These are phyloP conservation scores for Lycaena phlaeas DNA, from an alignment of 2,888 invertebrate species.

Conservation along the genomic window DNA sequence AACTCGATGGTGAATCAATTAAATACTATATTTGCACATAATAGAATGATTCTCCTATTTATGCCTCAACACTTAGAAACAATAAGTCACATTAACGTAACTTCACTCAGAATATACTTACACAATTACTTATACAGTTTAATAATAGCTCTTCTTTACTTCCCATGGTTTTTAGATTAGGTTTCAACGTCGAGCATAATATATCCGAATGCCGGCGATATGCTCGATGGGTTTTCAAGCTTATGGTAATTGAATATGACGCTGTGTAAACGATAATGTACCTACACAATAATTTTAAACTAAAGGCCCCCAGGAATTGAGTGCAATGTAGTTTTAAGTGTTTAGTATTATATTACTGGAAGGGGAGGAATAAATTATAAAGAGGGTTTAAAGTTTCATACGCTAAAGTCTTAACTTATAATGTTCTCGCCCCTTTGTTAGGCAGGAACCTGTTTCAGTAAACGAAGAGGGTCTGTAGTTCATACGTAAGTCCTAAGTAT, in stretches of 20 bases:
- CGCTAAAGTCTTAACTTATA: too few species aligned
- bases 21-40: constrained; percentile 17
- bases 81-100: background rate
- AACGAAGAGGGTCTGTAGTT: too few species aligned
- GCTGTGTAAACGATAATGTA: constrained; percentile 1
- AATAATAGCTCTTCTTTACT: background rate
- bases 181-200: too few species aligned
- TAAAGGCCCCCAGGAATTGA: background rate
- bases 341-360: constrained; percentile 3
- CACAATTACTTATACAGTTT: too few species aligned
- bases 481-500: too few species aligned
- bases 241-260: background rate
- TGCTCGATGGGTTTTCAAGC: too few species aligned
- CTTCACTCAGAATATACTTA: background rate
- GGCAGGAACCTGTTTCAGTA: too few species aligned
- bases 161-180: background rate
- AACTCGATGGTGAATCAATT: constrained; percentile 11
- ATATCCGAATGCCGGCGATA: too few species aligned
- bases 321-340: background rate
- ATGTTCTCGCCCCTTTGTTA: too few species aligned
- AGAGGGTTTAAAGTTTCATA: background rate
- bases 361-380: background rate
- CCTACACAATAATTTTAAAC: constrained; percentile 2
- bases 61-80: background rate
- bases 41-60: constrained; percentile 9